Conservation (phyloP, 2,888 invertebrate genomes). For the Apamea crenata region DNA sequence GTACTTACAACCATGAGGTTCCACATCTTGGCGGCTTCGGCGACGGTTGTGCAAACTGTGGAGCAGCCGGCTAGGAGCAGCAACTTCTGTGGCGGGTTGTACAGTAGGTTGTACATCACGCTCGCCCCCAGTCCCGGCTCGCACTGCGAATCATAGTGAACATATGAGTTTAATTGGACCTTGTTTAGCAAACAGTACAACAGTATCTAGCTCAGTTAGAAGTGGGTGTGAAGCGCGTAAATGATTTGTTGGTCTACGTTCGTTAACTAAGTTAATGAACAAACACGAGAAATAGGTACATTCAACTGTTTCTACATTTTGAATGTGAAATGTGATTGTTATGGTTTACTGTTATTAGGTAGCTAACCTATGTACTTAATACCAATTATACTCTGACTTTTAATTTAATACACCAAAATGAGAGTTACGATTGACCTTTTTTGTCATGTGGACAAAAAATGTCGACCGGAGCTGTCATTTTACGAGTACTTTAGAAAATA, state of each 20-base stretch:
- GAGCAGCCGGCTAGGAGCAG: slow-evolving; percentile 99
- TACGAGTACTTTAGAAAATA: too few relatives aligned
- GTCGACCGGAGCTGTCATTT: too few relatives aligned
- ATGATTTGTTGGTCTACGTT: slow-evolving; percentile 55
- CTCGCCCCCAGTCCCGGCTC: slow-evolving; percentile 99
- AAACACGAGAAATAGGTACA: slow-evolving; percentile 40
- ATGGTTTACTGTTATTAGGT: not conserved
- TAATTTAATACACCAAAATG: too few relatives aligned
- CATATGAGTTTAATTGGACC: slow-evolving; percentile 47
- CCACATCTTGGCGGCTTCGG: slow-evolving; percentile 99
- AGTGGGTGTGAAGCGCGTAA: slow-evolving; percentile 46
- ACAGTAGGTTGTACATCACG: slow-evolving; percentile 99
- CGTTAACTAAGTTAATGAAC: slow-evolving; percentile 48
- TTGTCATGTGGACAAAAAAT: too few relatives aligned
- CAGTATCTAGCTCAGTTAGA: slow-evolving; percentile 41
- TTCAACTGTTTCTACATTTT: slow-evolving; percentile 38
- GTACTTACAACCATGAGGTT: slow-evolving; percentile 99
- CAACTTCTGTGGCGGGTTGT: slow-evolving; percentile 98
- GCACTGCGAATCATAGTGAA: slow-evolving; percentile 92
- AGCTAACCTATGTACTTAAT: too few relatives aligned
- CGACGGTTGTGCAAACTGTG: slow-evolving; percentile 99
- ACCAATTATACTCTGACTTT: not conserved
- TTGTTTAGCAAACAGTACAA: slow-evolving; percentile 48
- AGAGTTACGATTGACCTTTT: too few relatives aligned
- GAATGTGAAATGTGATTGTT: slow-evolving; percentile 33